These are phyloP conservation scores for Tethea ocularis DNA, from an alignment of 2,888 invertebrate species.

Conservation along the genomic window DNA sequence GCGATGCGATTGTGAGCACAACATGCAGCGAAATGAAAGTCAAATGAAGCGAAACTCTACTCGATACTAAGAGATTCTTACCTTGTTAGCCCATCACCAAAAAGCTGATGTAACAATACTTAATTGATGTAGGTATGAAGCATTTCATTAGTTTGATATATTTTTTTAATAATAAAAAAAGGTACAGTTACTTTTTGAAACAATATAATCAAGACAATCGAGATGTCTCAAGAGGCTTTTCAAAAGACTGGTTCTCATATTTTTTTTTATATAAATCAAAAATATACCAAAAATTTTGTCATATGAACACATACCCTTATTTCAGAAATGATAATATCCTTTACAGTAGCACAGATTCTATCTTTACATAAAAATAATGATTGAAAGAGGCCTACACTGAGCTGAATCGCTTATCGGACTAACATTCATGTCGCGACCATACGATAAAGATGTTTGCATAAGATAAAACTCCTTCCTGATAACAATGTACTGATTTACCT, in stretches of 20 bases:
- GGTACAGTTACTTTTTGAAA: too few species aligned
- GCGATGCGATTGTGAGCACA: constrained; percentile 21
- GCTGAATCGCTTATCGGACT: constrained; percentile 38
- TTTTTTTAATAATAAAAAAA: background rate
- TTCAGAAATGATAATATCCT: background rate
- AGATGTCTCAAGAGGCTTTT: too few species aligned
- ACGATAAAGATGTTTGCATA: constrained; percentile 54
- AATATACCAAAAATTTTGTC: background rate
- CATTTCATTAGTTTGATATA: background rate
- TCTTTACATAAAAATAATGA: background rate
- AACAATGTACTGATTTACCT: constrained; percentile 44
- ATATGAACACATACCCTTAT: background rate
- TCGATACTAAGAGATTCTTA: constrained; percentile 54
- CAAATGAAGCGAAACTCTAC: constrained; percentile 55
- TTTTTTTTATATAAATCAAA: background rate
- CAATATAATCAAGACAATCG: too few species aligned
- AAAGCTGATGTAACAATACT: constrained; percentile 55
- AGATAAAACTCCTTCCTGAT: constrained; percentile 52
- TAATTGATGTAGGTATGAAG: constrained; percentile 32
- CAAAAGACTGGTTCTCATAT: background rate
- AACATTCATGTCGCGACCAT: constrained; percentile 31
- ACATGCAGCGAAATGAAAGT: constrained; percentile 63
- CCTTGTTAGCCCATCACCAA: constrained; percentile 77
- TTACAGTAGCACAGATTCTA: constrained; percentile 2
- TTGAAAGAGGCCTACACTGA: constrained; percentile 18